A percentile compares a stretch with the other conserved stretches of the same genome.
Evolutionary conservation across 2,888 invertebrate genomes (phyloP).

Genomic region (Amphipoea oculea): DNA sequence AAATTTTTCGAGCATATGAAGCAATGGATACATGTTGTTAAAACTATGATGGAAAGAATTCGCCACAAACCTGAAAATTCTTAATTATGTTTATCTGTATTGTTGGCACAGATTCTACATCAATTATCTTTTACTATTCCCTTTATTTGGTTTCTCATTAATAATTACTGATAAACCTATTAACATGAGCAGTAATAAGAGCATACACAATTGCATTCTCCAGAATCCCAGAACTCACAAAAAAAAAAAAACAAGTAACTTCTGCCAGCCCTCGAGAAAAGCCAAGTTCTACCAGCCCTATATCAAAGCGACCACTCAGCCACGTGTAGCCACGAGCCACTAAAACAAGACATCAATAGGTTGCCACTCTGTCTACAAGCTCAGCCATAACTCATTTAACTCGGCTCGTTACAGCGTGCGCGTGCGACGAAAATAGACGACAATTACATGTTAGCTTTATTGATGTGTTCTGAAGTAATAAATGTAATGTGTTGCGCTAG

Average conservation of each 20-base stretch:
- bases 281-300: not conserved
- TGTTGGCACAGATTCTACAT: not conserved
- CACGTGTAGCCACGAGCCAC: conserved; percentile 15
- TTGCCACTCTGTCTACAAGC: conserved; percentile 65
- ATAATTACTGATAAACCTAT: not conserved
- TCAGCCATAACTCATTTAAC: conserved; percentile 58
- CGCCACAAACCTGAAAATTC: not conserved
- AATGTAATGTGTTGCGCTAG: conserved; percentile 16
- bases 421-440: conserved; percentile 57
- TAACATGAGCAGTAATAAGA: not conserved
- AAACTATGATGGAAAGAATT: not conserved
- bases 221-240: not conserved
- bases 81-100: not conserved
- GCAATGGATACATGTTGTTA: too few relatives aligned
- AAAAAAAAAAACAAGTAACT: too few relatives aligned
- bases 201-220: too few relatives aligned
- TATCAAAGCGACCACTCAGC: not conserved
- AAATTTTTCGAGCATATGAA: too few relatives aligned
- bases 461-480: conserved; percentile 42
- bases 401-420: conserved; percentile 45
- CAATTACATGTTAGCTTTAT: conserved; percentile 56
- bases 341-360: conserved; percentile 59
- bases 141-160: not conserved
- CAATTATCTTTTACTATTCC: not conserved
- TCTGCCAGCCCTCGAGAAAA: not conserved